A percentile compares a stretch with the other conserved stretches of the same genome.
Evolutionary conservation across 2,113 vertebrate species (phyloP).

Genomic region (Bettongia penicillata): DNA sequence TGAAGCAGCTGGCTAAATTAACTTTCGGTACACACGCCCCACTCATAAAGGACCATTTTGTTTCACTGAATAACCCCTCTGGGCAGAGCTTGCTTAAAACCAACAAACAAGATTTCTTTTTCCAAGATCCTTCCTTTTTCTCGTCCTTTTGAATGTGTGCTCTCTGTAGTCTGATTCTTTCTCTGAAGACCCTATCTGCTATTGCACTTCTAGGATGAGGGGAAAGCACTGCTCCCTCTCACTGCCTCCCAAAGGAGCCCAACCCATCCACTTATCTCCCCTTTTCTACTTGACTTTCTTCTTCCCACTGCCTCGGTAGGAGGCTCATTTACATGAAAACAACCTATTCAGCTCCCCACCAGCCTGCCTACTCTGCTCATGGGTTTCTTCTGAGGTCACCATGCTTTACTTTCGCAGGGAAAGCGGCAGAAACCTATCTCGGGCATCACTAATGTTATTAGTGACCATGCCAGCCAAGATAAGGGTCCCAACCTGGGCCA

Average conservation of each 20-base stretch:
- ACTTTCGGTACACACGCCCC: background rate
- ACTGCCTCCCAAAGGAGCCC: background rate
- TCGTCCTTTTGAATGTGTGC: too few relatives aligned
- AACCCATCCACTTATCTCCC: background rate
- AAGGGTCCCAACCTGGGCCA: background rate
- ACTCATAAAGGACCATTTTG: background rate
- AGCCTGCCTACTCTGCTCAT: background rate
- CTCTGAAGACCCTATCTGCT: background rate
- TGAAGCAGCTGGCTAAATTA: background rate
- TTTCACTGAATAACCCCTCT: fast-evolving
- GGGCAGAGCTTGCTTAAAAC: fast-evolving
- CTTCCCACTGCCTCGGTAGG: background rate
- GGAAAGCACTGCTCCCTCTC: background rate
- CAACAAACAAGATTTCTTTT: background rate
- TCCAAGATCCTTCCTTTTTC: background rate
- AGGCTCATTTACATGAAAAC: background rate
- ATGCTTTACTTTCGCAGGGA: background rate
- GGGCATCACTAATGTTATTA: background rate
- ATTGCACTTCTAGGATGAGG: background rate
- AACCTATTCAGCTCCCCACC: background rate
- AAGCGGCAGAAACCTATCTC: background rate
- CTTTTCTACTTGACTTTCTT: background rate
- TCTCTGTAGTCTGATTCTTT: background rate
- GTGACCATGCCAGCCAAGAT: background rate
- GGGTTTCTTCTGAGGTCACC: background rate